A percentile compares a stretch with the other conserved stretches of the same genome.
Conservation (phyloP, 2,797 vertebrate species). For the Astyanax mexicanus region DNA sequence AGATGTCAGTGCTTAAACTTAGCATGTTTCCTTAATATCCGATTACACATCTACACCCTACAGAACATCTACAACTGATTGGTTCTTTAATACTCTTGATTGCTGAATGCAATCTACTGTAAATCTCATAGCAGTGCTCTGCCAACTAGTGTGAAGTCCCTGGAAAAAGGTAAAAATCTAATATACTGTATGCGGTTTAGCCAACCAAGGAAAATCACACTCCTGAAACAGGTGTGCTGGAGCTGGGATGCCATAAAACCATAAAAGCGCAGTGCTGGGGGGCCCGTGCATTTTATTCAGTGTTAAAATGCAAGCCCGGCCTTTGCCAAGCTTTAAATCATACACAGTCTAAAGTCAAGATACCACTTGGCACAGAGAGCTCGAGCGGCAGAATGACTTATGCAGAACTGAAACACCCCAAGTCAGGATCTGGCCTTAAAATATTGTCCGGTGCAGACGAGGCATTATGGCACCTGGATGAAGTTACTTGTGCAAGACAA, state of each 20-base stretch:
- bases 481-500: slow-evolving; percentile 24
- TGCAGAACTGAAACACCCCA: slow-evolving; percentile 1
- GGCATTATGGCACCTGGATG: slow-evolving; percentile 15
- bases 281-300: background rate
- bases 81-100: no score
- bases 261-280: background rate
- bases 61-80: no score
- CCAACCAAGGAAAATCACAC: background rate
- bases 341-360: background rate
- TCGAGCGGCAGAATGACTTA: background rate
- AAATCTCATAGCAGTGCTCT: no score
- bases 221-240: background rate
- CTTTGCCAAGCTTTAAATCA: background rate
- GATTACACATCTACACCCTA: no score
- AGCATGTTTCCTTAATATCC: no score
- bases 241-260: background rate
- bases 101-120: no score
- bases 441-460: background rate
- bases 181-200: background rate
- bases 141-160: no score
- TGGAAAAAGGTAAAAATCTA: no score
- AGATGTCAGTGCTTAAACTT: no score
- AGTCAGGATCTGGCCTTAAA: background rate
- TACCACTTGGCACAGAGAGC: background rate
- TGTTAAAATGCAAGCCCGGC: background rate